Evolutionary conservation across 2,113 vertebrate species (phyloP).

Genomic region (Nestor notabilis): DNA sequence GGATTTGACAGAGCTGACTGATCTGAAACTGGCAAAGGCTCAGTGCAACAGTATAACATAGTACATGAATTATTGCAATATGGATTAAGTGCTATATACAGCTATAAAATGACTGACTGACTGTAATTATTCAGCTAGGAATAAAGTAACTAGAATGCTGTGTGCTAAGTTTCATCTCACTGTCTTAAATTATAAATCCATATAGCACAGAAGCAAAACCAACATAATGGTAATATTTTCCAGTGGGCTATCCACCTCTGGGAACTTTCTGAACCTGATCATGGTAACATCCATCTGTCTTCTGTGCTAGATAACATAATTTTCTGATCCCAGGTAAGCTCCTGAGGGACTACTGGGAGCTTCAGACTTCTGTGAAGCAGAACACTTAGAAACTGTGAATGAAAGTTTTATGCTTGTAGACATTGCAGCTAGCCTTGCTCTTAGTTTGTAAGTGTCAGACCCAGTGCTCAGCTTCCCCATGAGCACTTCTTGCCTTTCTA

Average conservation of each 20-base stretch:
- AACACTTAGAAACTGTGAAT: slow-evolving; percentile 1
- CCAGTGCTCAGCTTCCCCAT: not conserved
- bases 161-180: not conserved
- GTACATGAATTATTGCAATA: not conserved
- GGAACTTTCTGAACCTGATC: not conserved
- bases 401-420: not conserved
- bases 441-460: slow-evolving; percentile 19
- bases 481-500: not conserved
- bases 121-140: not conserved
- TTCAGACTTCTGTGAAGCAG: slow-evolving; percentile 15
- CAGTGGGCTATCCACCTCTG: not conserved
- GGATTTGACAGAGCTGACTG: slow-evolving; percentile 7
- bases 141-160: not conserved
- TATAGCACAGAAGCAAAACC: not conserved
- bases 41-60: not conserved
- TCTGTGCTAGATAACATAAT: not conserved
- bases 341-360: not conserved
- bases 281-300: not conserved
- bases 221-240: not conserved
- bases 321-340: not conserved
- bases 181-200: not conserved
- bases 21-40: not conserved
- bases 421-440: not conserved
- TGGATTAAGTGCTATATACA: not conserved
- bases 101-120: not conserved